Conservation (phyloP, 2,113 vertebrate genomes). For the Paralichthys olivaceus region DNA sequence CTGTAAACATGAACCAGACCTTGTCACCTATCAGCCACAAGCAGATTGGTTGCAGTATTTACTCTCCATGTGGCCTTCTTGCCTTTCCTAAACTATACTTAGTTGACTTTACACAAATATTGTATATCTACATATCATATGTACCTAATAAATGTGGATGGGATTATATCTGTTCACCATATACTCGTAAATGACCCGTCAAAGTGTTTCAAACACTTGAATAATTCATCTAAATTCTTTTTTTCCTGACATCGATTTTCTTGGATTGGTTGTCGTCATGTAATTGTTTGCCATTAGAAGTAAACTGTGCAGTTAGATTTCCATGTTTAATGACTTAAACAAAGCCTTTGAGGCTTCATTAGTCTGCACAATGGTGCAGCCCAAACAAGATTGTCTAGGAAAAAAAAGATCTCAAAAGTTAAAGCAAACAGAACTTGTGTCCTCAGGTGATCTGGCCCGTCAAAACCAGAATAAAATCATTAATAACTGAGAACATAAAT, state of each 20-base stretch:
- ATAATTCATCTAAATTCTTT: constrained; percentile 15
- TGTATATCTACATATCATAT: neutral
- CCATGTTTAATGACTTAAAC: constrained; percentile 68
- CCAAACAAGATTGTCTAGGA: constrained; percentile 50
- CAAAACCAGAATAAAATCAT: constrained; percentile 35
- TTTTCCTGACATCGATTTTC: constrained; percentile 37
- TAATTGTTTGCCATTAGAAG: constrained; percentile 65
- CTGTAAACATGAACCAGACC: constrained; percentile 1
- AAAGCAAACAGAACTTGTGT: constrained; percentile 50
- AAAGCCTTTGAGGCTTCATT: constrained; percentile 70
- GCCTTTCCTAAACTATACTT: neutral
- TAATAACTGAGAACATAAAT: constrained; percentile 30
- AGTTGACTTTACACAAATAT: neutral
- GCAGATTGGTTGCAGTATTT: neutral
- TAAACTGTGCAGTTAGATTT: constrained; percentile 58
- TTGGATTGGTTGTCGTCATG: constrained; percentile 36
- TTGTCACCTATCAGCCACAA: neutral
- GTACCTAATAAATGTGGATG: neutral
- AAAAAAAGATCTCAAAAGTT: constrained; percentile 52
- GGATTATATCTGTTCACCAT: neutral
- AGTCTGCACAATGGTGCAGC: constrained; percentile 54
- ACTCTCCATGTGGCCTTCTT: neutral
- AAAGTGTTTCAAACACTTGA: neutral
- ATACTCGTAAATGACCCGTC: neutral
- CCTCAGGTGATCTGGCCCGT: constrained; percentile 54